Percentiles rank a stretch among this genome's conserved stretches.
phyloP scores from a whole-genome alignment of 2,888 invertebrate species.

The Exephanes ischioxanthus region DNA sequence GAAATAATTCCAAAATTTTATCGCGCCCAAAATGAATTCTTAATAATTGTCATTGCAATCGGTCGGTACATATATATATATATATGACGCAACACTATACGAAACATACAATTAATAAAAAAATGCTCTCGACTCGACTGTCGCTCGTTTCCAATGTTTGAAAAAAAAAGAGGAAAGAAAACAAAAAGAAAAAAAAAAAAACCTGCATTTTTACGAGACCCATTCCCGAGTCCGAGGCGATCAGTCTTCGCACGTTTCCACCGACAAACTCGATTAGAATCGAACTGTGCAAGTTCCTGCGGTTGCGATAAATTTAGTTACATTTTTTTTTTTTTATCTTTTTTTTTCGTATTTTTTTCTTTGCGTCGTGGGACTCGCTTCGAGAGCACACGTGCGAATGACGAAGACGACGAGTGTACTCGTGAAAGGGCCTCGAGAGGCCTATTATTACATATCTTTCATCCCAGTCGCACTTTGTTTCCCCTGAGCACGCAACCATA shows the following conservation, averaged over 20 bases:
- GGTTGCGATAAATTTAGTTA: constrained; percentile 40
- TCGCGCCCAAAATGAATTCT: neutral
- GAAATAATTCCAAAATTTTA: constrained; percentile 10
- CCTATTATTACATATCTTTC: constrained; percentile 48
- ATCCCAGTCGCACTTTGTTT: constrained; percentile 64
- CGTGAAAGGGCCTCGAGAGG: constrained; percentile 63
- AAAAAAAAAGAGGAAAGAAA: constrained; percentile 17
- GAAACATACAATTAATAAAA: constrained; percentile 55
- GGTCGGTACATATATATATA: neutral
- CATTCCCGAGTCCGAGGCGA: constrained; percentile 58
- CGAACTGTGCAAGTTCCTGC: constrained; percentile 56
- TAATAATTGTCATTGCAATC: neutral
- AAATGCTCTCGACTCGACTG: constrained; percentile 69
- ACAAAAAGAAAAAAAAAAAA: constrained; percentile 18
- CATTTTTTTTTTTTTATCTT: neutral
- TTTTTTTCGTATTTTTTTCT: constrained; percentile 9
- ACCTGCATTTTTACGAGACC: constrained; percentile 49
- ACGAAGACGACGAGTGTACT: constrained; percentile 62
- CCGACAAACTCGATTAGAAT: constrained; percentile 61
- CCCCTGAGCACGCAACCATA: constrained; percentile 62
- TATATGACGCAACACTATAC: neutral
- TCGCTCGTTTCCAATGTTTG: constrained; percentile 60
- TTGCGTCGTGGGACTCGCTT: constrained; percentile 58
- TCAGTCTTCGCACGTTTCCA: constrained; percentile 62
- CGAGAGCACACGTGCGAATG: constrained; percentile 65